Conservation (phyloP, 2,113 vertebrate species). For the Arizona elegans region DNA sequence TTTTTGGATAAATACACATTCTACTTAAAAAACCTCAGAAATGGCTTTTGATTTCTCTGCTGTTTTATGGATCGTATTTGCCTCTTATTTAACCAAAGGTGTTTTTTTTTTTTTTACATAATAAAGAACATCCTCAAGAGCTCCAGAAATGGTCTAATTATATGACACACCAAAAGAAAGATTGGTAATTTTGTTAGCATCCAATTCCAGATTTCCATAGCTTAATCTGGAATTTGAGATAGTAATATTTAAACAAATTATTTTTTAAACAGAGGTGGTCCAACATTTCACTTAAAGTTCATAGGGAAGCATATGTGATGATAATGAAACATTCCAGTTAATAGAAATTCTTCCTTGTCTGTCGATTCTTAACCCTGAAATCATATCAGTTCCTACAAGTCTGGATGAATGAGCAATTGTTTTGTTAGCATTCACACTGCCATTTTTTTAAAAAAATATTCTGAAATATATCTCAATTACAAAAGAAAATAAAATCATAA, state of each 20-base stretch:
- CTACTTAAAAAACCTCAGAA: neutral
- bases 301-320: neutral
- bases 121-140: neutral
- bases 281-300: neutral
- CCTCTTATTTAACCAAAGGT: neutral
- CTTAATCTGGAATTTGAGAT: neutral
- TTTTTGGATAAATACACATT: neutral
- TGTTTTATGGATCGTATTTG: neutral
- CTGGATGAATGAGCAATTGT: neutral
- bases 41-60: neutral
- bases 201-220: neutral
- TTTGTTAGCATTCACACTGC: neutral
- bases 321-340: neutral
- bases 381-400: neutral
- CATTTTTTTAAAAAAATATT: neutral
- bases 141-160: neutral
- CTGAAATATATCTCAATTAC: neutral
- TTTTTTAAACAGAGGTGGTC: neutral
- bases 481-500: neutral
- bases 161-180: neutral
- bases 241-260: neutral
- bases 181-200: neutral
- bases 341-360: neutral
- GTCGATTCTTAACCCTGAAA: neutral
- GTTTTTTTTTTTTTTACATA: neutral